phyloP scores from a whole-genome alignment of 2,888 invertebrate species.

The Cryptocheilus praepositus region DNA sequence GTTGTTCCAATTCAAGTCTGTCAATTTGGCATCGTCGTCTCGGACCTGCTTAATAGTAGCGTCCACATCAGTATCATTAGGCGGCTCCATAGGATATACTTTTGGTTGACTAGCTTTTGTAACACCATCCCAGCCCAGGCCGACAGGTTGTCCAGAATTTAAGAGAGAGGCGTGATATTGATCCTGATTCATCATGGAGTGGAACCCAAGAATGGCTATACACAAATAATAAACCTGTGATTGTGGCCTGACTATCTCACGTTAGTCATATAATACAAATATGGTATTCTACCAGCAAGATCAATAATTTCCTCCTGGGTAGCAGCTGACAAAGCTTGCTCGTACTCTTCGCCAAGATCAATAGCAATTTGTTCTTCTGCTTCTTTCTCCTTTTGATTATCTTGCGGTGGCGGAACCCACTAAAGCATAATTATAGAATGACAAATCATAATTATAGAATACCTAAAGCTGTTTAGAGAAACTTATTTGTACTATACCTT shows the following conservation, averaged over 20 bases:
- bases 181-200: constrained; percentile 99
- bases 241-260: neutral
- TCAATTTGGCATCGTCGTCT: constrained; percentile 90
- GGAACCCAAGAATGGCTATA: constrained; percentile 97
- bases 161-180: constrained; percentile 98
- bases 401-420: constrained; percentile 89
- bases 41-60: constrained; percentile 92
- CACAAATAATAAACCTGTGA: neutral
- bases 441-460: constrained; percentile 23
- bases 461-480: too few relatives aligned
- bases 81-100: constrained; percentile 94
- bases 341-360: constrained; percentile 95
- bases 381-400: constrained; percentile 83
- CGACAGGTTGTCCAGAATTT: constrained; percentile 93
- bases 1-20: constrained; percentile 99
- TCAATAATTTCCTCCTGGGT: constrained; percentile 98
- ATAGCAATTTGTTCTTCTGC: constrained; percentile 95
- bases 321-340: constrained; percentile 90
- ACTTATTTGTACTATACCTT: constrained; percentile 78
- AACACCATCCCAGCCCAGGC: constrained; percentile 94
- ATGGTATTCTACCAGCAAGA: constrained; percentile 84
- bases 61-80: constrained; percentile 97
- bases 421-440: constrained; percentile 69
- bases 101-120: constrained; percentile 96
- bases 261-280: neutral